Conservation (phyloP, 2,888 invertebrate species). For the Thecophora atra region DNA sequence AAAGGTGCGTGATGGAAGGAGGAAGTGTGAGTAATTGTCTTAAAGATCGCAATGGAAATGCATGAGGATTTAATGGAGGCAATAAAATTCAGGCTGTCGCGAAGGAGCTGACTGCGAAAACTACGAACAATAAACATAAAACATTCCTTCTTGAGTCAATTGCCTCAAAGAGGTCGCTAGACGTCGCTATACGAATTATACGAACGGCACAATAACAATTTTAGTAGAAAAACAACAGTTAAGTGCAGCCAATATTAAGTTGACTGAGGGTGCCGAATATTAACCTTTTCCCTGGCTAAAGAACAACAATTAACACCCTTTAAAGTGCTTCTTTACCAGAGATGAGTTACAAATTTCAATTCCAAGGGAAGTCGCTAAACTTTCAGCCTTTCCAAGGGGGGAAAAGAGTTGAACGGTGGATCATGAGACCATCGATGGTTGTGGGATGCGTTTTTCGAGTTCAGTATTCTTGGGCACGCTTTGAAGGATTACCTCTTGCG, state of each 20-base stretch:
- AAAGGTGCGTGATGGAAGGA: not conserved
- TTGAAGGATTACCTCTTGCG: too few species aligned
- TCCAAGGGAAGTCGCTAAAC: not conserved
- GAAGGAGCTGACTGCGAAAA: too few species aligned
- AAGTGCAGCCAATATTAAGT: not conserved
- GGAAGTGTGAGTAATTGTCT: constrained; percentile 34
- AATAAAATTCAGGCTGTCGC: too few species aligned
- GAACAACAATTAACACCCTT: too few species aligned
- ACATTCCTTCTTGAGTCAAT: too few species aligned
- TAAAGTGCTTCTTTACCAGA: not conserved
- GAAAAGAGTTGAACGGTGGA: too few species aligned
- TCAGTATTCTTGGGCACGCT: too few species aligned
- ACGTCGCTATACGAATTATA: constrained; percentile 3
- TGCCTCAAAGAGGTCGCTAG: too few species aligned
- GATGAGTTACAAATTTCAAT: constrained; percentile 9
- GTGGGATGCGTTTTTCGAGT: too few species aligned
- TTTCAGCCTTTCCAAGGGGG: constrained; percentile 6
- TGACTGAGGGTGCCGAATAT: constrained; percentile 21
- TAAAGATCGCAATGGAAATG: too few species aligned
- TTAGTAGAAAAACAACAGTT: not conserved
- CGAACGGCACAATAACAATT: constrained; percentile 41
- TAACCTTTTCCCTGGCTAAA: constrained; percentile 35
- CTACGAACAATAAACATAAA: too few species aligned
- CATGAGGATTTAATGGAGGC: too few species aligned
- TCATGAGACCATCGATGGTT: not conserved